Base-by-base conservation (phyloP, 2,797 vertebrate species). In the Sitta carolinensis region DNA sequence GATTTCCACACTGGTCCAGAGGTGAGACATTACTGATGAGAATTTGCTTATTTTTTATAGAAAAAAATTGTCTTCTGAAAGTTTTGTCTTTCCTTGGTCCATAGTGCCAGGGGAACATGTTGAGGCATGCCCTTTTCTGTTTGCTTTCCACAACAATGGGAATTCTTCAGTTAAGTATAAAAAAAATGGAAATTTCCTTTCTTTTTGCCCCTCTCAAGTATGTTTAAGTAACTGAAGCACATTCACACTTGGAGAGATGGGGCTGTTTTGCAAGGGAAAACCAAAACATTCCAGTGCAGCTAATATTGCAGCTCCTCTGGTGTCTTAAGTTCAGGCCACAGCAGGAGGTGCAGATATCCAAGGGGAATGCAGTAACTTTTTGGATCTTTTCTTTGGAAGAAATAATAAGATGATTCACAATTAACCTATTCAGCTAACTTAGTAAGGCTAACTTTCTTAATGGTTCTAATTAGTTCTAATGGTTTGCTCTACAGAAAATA, bases 271-370 rank as follows among this genome's bases (percentile, higher is more conserved):
- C 91, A 91, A 96, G 61, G 94, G 85, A 96, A 96, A 94, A 93
- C 68, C 89, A 79, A 96, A 97, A 95, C 95, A 94, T 94, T 97
- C 95, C 95, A 54, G 83, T 82, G 81, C 87, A 87, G 90, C 91
- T 91, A 93, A 88, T 91, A 93, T 61, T 97, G 95, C 80, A 91
- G 85, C 74, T 89, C 80, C 90, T 88, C 83, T 79, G 77, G 93
- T 96, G 94, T 23, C 92, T 89, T 87, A 96, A 96, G 96, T 87
- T 97, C 95, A 97, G 88, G 70, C 42, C 85, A 50, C 96, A 94
- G 96, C 87, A 73, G 95, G 96, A 77, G 91, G 85, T 91, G 83
- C 87, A 97, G 95, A 93, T 93, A 95, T 91, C 85, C 62, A 58
- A 76, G 64, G 94, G 70, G 67, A 84, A 87, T 76, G 64, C 6